A percentile compares a stretch with the other conserved stretches of the same genome.
Evolutionary conservation across 2,113 vertebrate species (phyloP).

Genomic region (Phalacrocorax pelagicus): DNA sequence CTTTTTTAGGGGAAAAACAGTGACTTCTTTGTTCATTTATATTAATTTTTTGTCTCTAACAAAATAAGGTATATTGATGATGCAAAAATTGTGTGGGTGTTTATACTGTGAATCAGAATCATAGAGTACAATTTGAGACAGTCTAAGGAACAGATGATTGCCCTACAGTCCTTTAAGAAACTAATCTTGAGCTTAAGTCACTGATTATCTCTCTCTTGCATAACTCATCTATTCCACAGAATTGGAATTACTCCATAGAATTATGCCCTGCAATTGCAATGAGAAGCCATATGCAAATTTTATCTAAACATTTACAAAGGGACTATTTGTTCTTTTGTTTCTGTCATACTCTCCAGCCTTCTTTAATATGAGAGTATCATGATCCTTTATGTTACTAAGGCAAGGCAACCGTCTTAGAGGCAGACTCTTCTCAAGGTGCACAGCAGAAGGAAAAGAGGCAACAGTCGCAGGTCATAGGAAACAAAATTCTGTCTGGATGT

Average conservation of each 20-base stretch:
- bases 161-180: neutral
- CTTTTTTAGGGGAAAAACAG: neutral
- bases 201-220: neutral
- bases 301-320: neutral
- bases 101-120: neutral
- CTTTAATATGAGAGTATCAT: neutral
- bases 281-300: neutral
- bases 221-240: neutral
- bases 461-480: neutral
- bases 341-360: neutral
- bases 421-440: neutral
- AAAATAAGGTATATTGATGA: neutral
- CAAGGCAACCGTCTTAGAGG: neutral
- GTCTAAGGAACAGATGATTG: neutral
- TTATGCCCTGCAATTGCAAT: neutral
- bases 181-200: neutral
- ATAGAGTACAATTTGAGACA: neutral
- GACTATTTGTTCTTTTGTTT: neutral
- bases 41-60: neutral
- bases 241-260: neutral
- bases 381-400: neutral
- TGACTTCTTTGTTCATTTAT: neutral
- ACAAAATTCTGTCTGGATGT: neutral
- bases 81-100: neutral
- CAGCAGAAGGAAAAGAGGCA: neutral